A percentile compares a stretch with the other conserved stretches of the same genome.
These are phyloP conservation scores for Conus betulinus DNA, from an alignment of 1,140 invertebrate species.

Conservation along the genomic window DNA sequence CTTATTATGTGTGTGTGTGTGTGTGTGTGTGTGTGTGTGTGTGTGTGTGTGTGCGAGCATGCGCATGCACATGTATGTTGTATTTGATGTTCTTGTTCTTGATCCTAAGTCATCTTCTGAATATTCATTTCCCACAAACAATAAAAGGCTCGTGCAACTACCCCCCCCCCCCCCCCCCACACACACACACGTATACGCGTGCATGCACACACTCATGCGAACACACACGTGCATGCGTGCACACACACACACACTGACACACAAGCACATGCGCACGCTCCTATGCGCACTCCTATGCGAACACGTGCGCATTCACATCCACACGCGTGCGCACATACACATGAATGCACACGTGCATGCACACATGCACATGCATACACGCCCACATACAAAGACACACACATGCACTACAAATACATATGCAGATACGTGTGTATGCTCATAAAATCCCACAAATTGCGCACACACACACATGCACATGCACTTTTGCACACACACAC, in stretches of 20 bases:
- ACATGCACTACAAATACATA: neutral
- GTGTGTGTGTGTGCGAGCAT: neutral
- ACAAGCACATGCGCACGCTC: neutral
- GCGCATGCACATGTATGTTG: neutral
- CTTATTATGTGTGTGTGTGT: neutral
- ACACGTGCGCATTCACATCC: slow-evolving; percentile 9
- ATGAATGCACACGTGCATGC: neutral
- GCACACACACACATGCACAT: too few species aligned
- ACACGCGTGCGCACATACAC: slow-evolving; percentile 2
- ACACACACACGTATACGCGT: slow-evolving; percentile 1
- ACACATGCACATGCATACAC: neutral
- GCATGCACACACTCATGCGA: neutral
- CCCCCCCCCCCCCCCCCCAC: neutral
- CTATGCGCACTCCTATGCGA: neutral
- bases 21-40: neutral
- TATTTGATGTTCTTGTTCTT: slow-evolving; percentile 12
- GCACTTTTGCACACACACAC: too few species aligned
- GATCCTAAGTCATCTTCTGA: slow-evolving; percentile 44
- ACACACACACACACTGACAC: neutral
- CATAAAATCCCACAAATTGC: too few species aligned
- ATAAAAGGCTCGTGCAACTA: neutral
- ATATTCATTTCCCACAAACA: slow-evolving; percentile 45
- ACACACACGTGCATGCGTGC: neutral
- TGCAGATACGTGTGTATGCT: too few species aligned
- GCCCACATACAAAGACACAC: neutral